phyloP scores from a whole-genome alignment of 2,797 vertebrate genomes.

The Pogoniulus pusillus region DNA sequence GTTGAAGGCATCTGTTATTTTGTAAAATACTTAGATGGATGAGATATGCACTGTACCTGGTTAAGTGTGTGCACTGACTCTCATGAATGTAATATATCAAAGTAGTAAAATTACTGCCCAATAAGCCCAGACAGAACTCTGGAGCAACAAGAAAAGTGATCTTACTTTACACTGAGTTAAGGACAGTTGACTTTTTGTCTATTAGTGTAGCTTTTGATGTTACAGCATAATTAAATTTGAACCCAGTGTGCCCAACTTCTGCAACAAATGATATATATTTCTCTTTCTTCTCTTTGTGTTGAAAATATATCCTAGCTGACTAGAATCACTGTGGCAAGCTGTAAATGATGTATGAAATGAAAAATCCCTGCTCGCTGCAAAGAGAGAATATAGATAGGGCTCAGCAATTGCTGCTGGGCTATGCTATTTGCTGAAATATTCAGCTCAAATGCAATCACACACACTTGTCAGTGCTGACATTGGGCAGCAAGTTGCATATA shows the following conservation, averaged over 20 bases:
- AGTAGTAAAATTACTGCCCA: slow-evolving; percentile 44
- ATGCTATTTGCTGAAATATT: slow-evolving; percentile 68
- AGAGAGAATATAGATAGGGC: slow-evolving; percentile 49
- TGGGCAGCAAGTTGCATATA: slow-evolving; percentile 37
- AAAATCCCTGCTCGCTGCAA: slow-evolving; percentile 61
- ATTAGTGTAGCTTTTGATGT: slow-evolving; percentile 50
- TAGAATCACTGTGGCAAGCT: slow-evolving; percentile 66
- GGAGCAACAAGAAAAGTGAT: slow-evolving; percentile 4
- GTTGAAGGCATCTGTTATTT: slow-evolving; percentile 42
- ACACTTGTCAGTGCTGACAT: slow-evolving; percentile 34
- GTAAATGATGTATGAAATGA: slow-evolving; percentile 76
- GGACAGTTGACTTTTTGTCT: slow-evolving; percentile 38
- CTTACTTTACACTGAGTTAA: slow-evolving; percentile 48
- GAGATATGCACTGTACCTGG: slow-evolving; percentile 2
- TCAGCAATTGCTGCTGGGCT: slow-evolving; percentile 54
- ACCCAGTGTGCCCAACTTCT: slow-evolving; percentile 25
- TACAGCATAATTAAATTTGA: slow-evolving; percentile 67
- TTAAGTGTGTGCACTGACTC: slow-evolving; percentile 29
- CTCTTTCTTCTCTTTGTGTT: slow-evolving; percentile 51
- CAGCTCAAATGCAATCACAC: slow-evolving; percentile 43
- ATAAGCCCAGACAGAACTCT: slow-evolving; percentile 24
- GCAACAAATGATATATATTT: slow-evolving; percentile 65
- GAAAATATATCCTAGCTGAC: slow-evolving; percentile 56
- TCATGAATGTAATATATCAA: slow-evolving; percentile 30
- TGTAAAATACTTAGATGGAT: slow-evolving; percentile 36